Percentiles rank a stretch among this genome's conserved stretches.
Evolutionary conservation across 2,797 vertebrate genomes (phyloP).

Genomic region (Danio aesculapii): DNA sequence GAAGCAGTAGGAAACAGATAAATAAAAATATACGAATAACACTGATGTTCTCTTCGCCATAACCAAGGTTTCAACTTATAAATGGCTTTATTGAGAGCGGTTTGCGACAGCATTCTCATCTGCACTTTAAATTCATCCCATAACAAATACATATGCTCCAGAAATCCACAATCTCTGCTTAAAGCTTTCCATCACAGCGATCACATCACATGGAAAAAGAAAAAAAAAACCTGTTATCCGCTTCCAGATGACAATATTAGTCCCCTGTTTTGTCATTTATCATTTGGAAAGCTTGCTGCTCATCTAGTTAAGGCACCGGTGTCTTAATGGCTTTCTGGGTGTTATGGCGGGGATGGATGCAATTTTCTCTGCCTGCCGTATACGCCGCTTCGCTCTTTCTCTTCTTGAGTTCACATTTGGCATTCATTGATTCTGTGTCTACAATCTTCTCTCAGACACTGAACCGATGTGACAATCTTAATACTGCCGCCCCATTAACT

Average conservation of each 20-base stretch:
- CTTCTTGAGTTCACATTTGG: slow-evolving; percentile 35
- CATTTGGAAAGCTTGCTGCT: slow-evolving; percentile 47
- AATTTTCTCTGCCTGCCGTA: slow-evolving; percentile 44
- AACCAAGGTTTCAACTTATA: slow-evolving; percentile 6
- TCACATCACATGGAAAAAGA: background rate
- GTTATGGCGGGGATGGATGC: slow-evolving; percentile 43
- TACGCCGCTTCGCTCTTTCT: slow-evolving; percentile 15
- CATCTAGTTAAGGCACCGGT: slow-evolving; percentile 44
- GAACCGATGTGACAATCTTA: slow-evolving; percentile 63
- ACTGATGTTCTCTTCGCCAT: background rate
- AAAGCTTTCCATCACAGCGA: slow-evolving; percentile 24
- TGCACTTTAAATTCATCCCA: slow-evolving; percentile 37
- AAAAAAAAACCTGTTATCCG: slow-evolving; percentile 41
- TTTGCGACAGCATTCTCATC: slow-evolving; percentile 33
- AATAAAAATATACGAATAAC: slow-evolving; percentile 4
- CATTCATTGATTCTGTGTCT: slow-evolving; percentile 61
- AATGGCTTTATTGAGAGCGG: slow-evolving; percentile 9
- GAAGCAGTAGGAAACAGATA: slow-evolving; percentile 4
- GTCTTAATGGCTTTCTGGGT: slow-evolving; percentile 55
- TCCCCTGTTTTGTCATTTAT: slow-evolving; percentile 58
- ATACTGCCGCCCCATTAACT: slow-evolving; percentile 54
- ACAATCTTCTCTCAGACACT: slow-evolving; percentile 44
- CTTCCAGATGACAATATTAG: slow-evolving; percentile 57
- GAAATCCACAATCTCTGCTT: background rate
- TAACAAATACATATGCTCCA: background rate